Conservation (phyloP, 37 sponge, comb jelly and placozoan species). For the Tethya wilhelma region DNA sequence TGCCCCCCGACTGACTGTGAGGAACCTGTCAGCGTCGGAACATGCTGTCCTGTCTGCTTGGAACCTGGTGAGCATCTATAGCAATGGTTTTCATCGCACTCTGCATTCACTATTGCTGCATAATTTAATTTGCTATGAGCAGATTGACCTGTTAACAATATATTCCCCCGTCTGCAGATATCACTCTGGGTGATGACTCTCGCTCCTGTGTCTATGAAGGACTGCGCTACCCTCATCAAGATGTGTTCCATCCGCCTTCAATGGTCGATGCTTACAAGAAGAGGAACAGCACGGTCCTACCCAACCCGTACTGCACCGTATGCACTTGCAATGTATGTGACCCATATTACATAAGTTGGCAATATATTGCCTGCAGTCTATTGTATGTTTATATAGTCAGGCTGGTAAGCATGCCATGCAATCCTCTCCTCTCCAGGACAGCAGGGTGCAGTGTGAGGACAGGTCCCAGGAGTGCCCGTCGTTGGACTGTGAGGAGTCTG, state of each 20-base stretch:
- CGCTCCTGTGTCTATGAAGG: conserved; percentile 17
- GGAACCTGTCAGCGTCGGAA: conserved; percentile 22
- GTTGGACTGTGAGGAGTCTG: conserved; percentile 10
- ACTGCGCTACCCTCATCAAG: conserved; percentile 7
- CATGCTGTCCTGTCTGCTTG: conserved; percentile 41
- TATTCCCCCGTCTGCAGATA: background rate
- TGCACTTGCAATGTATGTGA: conserved; percentile 51
- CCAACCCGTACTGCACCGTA: conserved; percentile 23
- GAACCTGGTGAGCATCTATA: conserved; percentile 1
- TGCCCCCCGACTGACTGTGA: conserved; percentile 32
- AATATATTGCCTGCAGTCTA: no score
- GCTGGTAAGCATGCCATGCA: no score
- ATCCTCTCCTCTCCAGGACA: conserved; percentile 42
- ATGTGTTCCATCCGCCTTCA: conserved; percentile 33
- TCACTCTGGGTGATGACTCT: background rate
- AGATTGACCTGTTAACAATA: background rate
- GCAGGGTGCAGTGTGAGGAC: conserved; percentile 28
- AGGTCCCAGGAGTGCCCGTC: conserved; percentile 24
- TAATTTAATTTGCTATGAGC: no score
- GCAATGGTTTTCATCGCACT: no score
- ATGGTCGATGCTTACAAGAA: background rate
- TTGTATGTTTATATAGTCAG: no score
- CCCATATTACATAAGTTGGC: background rate
- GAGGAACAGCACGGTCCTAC: background rate
- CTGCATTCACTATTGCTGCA: no score